These are phyloP conservation scores for Amblyornis subalaris DNA, from an alignment of 2,113 vertebrate species.

Conservation along the genomic window DNA sequence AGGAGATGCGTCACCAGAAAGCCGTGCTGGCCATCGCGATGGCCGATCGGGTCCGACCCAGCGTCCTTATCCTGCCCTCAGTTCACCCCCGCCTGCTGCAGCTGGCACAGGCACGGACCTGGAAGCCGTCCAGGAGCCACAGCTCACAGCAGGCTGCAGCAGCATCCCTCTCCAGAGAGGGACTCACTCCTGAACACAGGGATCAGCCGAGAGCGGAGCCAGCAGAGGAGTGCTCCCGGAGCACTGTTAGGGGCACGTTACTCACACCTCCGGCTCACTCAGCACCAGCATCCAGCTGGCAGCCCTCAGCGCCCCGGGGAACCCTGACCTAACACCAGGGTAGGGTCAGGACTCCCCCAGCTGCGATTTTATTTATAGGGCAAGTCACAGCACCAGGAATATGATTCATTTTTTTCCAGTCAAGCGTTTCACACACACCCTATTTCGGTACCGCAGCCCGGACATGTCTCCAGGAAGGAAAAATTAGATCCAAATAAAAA, in stretches of 20 bases:
- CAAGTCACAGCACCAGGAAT: not conserved
- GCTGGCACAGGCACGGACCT: not conserved
- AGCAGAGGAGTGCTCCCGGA: fast-evolving
- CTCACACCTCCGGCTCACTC: not conserved
- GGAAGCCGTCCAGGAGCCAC: not conserved
- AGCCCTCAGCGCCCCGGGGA: not conserved
- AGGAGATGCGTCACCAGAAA: not conserved
- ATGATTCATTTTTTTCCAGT: not conserved
- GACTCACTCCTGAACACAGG: fast-evolving
- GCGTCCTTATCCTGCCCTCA: not conserved
- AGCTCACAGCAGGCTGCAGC: not conserved
- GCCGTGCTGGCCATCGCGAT: fast-evolving
- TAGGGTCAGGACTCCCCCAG: not conserved
- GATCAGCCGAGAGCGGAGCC: not conserved
- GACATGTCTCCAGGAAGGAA: not conserved
- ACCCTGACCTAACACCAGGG: not conserved
- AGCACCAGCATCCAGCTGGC: not conserved
- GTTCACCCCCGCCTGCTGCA: not conserved
- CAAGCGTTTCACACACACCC: not conserved
- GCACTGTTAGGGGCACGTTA: not conserved
- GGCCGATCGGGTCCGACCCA: not conserved
- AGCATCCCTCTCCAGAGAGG: fast-evolving
- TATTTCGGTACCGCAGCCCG: not conserved
- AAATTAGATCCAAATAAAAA: not conserved
- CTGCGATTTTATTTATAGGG: not conserved